Evolutionary conservation across 2,888 invertebrate genomes (phyloP).

Genomic region (Schizaphis graminum): DNA sequence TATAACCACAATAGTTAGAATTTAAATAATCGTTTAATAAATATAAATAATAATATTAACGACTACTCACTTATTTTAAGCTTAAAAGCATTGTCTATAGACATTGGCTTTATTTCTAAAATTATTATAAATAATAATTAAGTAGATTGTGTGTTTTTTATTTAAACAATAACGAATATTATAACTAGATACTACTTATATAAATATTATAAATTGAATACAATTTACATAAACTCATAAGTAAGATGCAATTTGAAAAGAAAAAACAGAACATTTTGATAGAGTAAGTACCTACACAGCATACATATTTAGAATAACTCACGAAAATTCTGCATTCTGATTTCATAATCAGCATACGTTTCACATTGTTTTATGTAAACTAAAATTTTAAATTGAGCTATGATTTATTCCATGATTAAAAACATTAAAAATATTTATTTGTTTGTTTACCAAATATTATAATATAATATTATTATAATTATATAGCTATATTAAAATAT

Average conservation of each 20-base stretch:
- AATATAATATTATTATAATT: background rate
- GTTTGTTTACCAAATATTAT: background rate
- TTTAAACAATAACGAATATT: background rate
- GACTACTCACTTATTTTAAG: background rate
- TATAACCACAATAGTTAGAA: background rate
- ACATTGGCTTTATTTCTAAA: background rate
- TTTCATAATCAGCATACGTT: background rate
- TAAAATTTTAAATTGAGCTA: background rate
- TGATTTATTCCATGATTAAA: background rate
- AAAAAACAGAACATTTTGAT: background rate
- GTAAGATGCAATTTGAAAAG: no score
- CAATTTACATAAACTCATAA: background rate
- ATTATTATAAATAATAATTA: background rate
- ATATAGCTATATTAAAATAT: background rate
- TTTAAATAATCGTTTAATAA: background rate
- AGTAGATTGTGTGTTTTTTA: background rate
- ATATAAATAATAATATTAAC: background rate
- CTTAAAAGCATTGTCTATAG: rapidly evolving
- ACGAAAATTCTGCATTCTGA: background rate
- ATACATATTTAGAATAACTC: background rate
- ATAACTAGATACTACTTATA: background rate
- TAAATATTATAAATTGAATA: background rate
- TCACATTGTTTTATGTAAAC: background rate
- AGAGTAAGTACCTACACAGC: background rate
- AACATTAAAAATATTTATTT: background rate